These are phyloP conservation scores for Syndactyla subalaris DNA, from an alignment of 2,797 vertebrate species.

Conservation along the genomic window DNA sequence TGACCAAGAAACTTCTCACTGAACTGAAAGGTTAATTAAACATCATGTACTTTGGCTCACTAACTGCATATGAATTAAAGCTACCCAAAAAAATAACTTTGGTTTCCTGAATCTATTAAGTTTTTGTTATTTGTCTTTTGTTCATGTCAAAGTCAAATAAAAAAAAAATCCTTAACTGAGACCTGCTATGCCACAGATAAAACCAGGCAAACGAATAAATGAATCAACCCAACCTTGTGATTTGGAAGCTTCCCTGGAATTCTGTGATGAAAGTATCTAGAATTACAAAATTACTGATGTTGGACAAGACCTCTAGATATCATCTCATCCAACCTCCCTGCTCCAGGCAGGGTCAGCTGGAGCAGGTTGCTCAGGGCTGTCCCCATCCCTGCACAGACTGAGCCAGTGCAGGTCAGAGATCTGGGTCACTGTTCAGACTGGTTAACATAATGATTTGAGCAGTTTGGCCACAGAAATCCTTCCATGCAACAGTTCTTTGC, in stretches of 20 bases:
- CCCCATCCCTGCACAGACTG: background rate
- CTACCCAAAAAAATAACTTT: background rate
- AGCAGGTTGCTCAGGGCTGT: background rate
- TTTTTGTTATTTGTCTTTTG: background rate
- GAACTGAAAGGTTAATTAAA: slow-evolving; percentile 7
- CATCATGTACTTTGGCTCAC: background rate
- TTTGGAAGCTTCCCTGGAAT: background rate
- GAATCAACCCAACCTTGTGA: background rate
- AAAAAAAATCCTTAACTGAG: background rate
- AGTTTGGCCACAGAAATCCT: background rate
- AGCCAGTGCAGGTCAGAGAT: background rate
- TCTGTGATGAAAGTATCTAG: background rate
- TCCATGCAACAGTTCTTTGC: background rate
- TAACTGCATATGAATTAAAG: background rate
- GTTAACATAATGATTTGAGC: background rate
- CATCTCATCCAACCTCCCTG: background rate
- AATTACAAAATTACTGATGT: background rate
- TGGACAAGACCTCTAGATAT: background rate
- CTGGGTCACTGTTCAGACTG: background rate
- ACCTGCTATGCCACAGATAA: background rate
- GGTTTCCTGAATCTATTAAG: background rate
- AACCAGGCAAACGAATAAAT: background rate
- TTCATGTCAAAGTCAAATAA: background rate
- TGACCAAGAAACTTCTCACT: slow-evolving; percentile 6
- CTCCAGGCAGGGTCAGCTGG: background rate